Conservation (phyloP, 2,888 invertebrate species). For the Microdon myrmicae region DNA sequence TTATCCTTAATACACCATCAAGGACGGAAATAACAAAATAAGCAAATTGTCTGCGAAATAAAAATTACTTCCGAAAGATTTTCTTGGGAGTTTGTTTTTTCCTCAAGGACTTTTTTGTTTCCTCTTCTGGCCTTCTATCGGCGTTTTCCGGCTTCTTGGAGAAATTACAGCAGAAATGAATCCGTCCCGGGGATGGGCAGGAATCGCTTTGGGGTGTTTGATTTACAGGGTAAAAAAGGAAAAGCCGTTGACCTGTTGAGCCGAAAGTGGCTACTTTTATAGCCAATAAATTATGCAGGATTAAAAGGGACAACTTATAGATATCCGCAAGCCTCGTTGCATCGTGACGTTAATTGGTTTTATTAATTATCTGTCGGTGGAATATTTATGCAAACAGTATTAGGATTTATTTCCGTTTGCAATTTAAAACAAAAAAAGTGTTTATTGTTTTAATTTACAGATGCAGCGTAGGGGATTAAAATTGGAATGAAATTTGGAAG, state of each 20-base stretch:
- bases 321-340: slow-evolving; percentile 7
- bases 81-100: slow-evolving; percentile 38
- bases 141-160: slow-evolving; percentile 14
- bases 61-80: slow-evolving; percentile 64
- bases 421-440: too few species aligned
- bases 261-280: slow-evolving; percentile 27
- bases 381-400: too few species aligned
- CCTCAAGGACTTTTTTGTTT: slow-evolving; percentile 23
- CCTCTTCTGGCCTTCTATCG: slow-evolving; percentile 4
- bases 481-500: too few species aligned
- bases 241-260: slow-evolving; percentile 47
- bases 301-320: slow-evolving; percentile 35
- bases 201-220: slow-evolving; percentile 28
- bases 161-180: slow-evolving; percentile 12
- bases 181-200: slow-evolving; percentile 27
- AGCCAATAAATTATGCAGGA: slow-evolving; percentile 49
- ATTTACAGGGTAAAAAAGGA: slow-evolving; percentile 31
- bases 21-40: slow-evolving; percentile 66
- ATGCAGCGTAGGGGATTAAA: too few species aligned
- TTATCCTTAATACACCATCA: slow-evolving; percentile 46
- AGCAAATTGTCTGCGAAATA: slow-evolving; percentile 67
- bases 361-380: too few species aligned
- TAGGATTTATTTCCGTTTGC: too few species aligned
- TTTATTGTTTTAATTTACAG: too few species aligned
- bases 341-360: slow-evolving; percentile 27